These are phyloP conservation scores for Cremastinae sp. DNA, from an alignment of 2,888 invertebrate species.

Conservation along the genomic window DNA sequence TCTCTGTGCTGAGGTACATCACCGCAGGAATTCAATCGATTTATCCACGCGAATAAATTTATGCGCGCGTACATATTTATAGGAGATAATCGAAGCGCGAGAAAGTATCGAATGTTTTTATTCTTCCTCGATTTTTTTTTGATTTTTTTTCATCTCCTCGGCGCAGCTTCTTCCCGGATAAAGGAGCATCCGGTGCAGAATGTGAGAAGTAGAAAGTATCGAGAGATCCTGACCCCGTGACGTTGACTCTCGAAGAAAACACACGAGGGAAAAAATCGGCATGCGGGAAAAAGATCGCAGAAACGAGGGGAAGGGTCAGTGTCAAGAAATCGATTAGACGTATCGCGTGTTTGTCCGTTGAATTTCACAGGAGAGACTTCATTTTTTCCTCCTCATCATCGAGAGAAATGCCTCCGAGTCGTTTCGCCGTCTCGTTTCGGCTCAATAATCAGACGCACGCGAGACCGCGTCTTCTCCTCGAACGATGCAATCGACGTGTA, in stretches of 20 bases:
- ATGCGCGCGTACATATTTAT: conserved; percentile 13
- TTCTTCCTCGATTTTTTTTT: conserved; percentile 25
- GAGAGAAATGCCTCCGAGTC: conserved; percentile 20
- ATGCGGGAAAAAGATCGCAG: background rate
- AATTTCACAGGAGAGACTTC: conserved; percentile 25
- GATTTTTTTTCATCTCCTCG: conserved; percentile 7
- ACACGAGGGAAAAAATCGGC: no score
- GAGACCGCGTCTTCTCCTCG: conserved; percentile 22
- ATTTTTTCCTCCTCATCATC: background rate
- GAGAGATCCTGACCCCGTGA: conserved; percentile 70
- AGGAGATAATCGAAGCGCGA: conserved; percentile 54
- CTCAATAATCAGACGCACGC: conserved; percentile 39
- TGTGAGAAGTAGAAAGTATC: conserved; percentile 76
- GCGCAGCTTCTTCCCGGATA: conserved; percentile 41
- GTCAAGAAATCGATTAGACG: conserved; percentile 61
- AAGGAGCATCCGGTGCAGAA: conserved; percentile 62
- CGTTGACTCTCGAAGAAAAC: conserved; percentile 8
- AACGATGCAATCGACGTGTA: background rate
- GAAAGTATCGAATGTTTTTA: conserved; percentile 52
- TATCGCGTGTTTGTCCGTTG: conserved; percentile 42
- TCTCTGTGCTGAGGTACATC: conserved; percentile 31
- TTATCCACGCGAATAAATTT: conserved; percentile 23
- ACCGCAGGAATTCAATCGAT: conserved; percentile 49
- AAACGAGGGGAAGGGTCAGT: conserved; percentile 64
- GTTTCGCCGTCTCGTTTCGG: conserved; percentile 31